Evolutionary conservation across 2,797 vertebrate species (phyloP), one percentile per base, ranked within the genome.

Genomic region (Halcyon badia): DNA sequence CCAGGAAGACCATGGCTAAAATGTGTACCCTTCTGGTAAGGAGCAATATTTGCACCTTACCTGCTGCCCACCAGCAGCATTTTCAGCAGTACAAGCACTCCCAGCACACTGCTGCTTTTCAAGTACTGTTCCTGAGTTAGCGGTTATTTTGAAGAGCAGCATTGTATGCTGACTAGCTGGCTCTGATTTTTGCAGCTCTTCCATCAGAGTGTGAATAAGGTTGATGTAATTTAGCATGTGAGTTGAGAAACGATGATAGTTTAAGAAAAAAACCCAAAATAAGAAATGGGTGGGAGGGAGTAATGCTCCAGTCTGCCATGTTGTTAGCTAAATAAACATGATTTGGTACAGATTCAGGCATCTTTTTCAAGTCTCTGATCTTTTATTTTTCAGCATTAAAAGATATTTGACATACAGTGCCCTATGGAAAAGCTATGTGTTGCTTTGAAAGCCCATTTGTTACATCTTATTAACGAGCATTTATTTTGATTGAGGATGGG

Each of bases 361-460:
- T 57, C 24, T 57, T 66, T 90, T 41, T 51, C 41, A 79, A 25
- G 28, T 54, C 42, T 69, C 39, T 58, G 31, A 28, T 64, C 44
- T 70, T 62, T 64, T 26, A 16, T 31, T 35, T 31, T 83, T 68
- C 8, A n/a, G 6, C 14, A 30, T 41, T 57, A 41, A 30, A 76
- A 76, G 33, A 13, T 57, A 37, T 21, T 48, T 4, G 5, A 52
- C 4, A 0, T 35, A n/a, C 15, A 4, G 33, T 4, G 0, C 57
- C 48, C 33, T 57, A 4, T 58, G 54, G 69, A 64, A 71, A 75
- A 77, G 6, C 33, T 46, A 3, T 48, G 22, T 31, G 33, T 65
- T 46, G 28, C 31, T 83, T 60, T 3, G 2, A 51, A 65, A 66
- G 31, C 11, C 20, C 42, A 9, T 57, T 62, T 51, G 14, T 73